Conservation (phyloP, 2,113 vertebrate species). For the Oncorhynchus keta region DNA sequence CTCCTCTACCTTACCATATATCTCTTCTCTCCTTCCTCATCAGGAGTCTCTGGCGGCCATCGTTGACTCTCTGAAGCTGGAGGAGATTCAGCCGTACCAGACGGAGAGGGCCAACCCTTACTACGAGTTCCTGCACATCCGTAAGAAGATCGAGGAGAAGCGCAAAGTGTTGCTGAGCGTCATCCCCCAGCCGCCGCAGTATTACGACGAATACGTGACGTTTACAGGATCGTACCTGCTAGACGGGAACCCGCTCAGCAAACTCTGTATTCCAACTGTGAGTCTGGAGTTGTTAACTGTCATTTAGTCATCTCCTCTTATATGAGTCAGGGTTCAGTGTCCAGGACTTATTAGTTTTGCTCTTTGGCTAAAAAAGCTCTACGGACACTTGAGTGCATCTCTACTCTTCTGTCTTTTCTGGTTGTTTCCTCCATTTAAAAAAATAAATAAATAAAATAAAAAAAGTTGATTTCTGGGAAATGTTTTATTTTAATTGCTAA, state of each 20-base stretch:
- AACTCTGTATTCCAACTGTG: slow-evolving; percentile 97
- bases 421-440: no score
- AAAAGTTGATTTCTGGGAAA: no score
- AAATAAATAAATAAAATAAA: no score
- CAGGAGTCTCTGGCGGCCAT: slow-evolving; percentile 92
- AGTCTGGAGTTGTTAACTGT: slow-evolving; percentile 58
- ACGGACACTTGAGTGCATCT: no score
- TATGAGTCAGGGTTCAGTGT: neutral
- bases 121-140: slow-evolving; percentile 96
- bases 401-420: no score
- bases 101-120: slow-evolving; percentile 97
- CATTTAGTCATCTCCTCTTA: neutral
- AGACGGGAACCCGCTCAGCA: slow-evolving; percentile 97
- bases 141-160: slow-evolving; percentile 96
- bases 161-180: slow-evolving; percentile 95
- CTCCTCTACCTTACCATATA: slow-evolving; percentile 66
- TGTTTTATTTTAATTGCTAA: no score
- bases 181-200: slow-evolving; percentile 95
- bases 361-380: no score
- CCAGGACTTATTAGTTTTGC: no score
- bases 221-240: slow-evolving; percentile 97
- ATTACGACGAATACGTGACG: slow-evolving; percentile 97
- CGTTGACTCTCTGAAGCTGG: slow-evolving; percentile 93
- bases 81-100: slow-evolving; percentile 97
- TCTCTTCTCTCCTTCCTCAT: slow-evolving; percentile 67